These are phyloP conservation scores for Poecile montanus DNA, from an alignment of 2,797 vertebrate species.

Conservation along the genomic window DNA sequence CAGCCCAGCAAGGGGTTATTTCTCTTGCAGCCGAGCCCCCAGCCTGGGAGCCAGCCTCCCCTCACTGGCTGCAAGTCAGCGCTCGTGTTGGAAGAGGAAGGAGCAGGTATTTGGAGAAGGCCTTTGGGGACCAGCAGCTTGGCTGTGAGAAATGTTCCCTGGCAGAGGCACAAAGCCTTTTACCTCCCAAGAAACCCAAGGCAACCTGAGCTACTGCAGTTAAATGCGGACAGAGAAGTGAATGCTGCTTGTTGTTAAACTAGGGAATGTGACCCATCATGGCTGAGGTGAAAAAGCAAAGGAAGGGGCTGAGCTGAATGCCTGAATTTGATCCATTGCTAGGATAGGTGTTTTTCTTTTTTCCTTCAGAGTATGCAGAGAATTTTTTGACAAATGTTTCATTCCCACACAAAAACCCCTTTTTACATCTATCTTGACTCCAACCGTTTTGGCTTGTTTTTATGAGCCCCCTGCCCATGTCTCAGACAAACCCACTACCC, in stretches of 20 bases:
- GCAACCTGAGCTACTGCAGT: not conserved
- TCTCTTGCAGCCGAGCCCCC: not conserved
- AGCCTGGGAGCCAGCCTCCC: not conserved
- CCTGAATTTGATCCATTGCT: not conserved
- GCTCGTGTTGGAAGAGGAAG: not conserved
- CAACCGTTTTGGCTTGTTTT: not conserved
- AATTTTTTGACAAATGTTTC: not conserved
- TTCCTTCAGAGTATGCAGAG: not conserved
- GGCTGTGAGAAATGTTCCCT: not conserved
- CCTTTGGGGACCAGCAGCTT: not conserved
- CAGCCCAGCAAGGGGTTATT: not conserved
- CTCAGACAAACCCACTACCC: not conserved
- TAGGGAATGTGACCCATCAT: not conserved
- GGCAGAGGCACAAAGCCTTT: not conserved
- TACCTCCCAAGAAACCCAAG: not conserved
- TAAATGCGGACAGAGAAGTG: not conserved
- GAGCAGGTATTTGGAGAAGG: slow-evolving; percentile 4
- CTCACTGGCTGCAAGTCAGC: not conserved
- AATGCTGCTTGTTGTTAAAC: not conserved
- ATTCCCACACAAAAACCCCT: not conserved
- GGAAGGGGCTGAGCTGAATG: rapidly evolving
- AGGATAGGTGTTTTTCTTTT: not conserved
- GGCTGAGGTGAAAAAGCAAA: not conserved
- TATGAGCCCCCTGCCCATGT: too few species aligned
- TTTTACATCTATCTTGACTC: not conserved